phyloP scores from a whole-genome alignment of 2,797 vertebrate genomes.

The Dicrostonyx torquatus region DNA sequence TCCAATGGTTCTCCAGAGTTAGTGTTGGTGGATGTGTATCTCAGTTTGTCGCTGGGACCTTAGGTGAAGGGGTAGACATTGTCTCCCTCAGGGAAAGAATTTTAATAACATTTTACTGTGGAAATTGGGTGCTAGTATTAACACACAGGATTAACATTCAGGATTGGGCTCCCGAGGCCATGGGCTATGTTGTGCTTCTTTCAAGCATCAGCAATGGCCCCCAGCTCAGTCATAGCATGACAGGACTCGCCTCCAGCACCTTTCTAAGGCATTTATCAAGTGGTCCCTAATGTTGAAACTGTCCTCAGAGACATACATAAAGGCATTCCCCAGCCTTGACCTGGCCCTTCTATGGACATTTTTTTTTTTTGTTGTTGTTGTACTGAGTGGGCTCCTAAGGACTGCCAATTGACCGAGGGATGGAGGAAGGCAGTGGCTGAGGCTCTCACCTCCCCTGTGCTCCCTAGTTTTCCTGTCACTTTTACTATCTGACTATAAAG shows the following conservation, averaged over 20 bases:
- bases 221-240: fast-evolving
- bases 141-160: background rate
- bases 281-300: background rate
- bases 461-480: background rate
- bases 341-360: background rate
- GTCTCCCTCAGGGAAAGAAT: background rate
- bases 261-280: background rate
- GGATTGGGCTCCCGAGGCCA: background rate
- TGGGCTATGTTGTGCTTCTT: background rate
- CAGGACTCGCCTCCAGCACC: no score
- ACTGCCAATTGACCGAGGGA: background rate
- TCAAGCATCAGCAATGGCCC: background rate
- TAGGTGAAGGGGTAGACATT: background rate
- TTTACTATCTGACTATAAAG: background rate
- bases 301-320: fast-evolving
- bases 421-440: background rate
- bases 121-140: background rate
- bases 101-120: background rate
- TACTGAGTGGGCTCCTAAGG: background rate
- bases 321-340: background rate
- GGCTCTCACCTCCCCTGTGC: background rate
- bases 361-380: no score
- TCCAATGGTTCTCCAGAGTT: background rate
- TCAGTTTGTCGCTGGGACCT: background rate
- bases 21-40: no score